Conservation (phyloP, 1,140 invertebrate species). For the Eubasilissa regina region DNA sequence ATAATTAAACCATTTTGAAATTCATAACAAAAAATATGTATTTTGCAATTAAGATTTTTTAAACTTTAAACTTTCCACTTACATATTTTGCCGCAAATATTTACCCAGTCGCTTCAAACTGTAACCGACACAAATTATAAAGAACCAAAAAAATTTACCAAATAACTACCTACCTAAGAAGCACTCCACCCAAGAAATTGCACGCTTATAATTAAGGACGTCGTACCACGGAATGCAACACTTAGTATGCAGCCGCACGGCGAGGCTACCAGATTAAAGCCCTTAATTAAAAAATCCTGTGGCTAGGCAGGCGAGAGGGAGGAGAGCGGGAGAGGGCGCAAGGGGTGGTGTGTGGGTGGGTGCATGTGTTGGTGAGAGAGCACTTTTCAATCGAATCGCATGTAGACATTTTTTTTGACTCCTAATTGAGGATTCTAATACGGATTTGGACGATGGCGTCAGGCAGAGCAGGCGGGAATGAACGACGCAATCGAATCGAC, state of each 20-base stretch:
- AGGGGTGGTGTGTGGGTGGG: conserved; percentile 4
- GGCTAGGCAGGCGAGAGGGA: conserved; percentile 7
- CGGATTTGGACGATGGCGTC: not conserved
- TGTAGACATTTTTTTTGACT: conserved; percentile 13
- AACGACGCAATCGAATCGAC: conserved; percentile 2
- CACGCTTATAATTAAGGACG: conserved; percentile 31
- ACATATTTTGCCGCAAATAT: conserved; percentile 1
- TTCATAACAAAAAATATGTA: not conserved
- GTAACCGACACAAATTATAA: no score
- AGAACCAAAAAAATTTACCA: no score
- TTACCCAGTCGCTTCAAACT: not conserved
- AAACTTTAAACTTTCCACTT: not conserved
- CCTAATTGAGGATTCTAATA: conserved; percentile 37
- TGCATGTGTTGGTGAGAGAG: conserved; percentile 30
- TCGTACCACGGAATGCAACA: conserved; percentile 36
- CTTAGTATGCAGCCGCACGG: conserved; percentile 57
- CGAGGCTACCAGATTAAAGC: conserved; percentile 51
- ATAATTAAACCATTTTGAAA: not conserved
- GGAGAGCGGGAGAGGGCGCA: not conserved
- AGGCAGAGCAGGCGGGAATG: not conserved
- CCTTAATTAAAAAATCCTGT: conserved; percentile 59
- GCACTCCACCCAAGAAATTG: conserved; percentile 34
- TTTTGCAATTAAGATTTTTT: conserved; percentile 3
- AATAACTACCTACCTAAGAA: conserved; percentile 18
- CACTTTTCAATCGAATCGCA: conserved; percentile 34